These are phyloP conservation scores for Cantharis flavilabris DNA, from an alignment of 2,888 invertebrate species.

Conservation along the genomic window DNA sequence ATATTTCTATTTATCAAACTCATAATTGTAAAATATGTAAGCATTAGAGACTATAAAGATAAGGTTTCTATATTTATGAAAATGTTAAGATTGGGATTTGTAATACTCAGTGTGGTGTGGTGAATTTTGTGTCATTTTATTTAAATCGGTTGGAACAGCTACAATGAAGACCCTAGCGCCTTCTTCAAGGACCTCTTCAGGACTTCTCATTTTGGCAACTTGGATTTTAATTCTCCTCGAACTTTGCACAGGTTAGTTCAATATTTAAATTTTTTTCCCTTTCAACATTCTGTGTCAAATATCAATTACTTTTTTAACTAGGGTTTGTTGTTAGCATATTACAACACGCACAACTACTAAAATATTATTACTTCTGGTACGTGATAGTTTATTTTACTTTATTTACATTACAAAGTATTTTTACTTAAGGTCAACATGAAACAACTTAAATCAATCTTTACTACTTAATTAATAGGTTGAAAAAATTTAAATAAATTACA, in stretches of 20 bases:
- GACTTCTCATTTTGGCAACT: conserved; percentile 43
- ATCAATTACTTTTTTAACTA: conserved; percentile 20
- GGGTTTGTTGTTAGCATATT: conserved; percentile 22
- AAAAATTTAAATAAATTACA: not conserved
- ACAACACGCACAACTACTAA: conserved; percentile 20
- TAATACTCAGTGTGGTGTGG: conserved; percentile 39
- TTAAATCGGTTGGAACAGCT: conserved; percentile 34
- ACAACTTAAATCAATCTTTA: not conserved
- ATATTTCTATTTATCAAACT: conserved; percentile 4
- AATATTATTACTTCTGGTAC: conserved; percentile 16
- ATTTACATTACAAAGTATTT: conserved; percentile 14
- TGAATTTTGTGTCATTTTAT: conserved; percentile 36
- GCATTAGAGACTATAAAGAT: conserved; percentile 1
- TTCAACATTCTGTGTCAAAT: conserved; percentile 20
- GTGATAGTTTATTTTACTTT: conserved; percentile 9
- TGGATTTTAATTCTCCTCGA: conserved; percentile 48
- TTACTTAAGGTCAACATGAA: not conserved
- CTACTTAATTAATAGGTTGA: not conserved
- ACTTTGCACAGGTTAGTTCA: conserved; percentile 46
- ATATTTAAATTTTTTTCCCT: conserved; percentile 1
- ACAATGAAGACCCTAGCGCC: conserved; percentile 43
- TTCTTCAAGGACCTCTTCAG: conserved; percentile 43
- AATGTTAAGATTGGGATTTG: conserved; percentile 24
- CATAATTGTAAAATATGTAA: conserved; percentile 33
- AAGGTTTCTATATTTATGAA: not conserved